Conservation (phyloP, 1,140 invertebrate genomes). For the Andrena cerasifolii region DNA sequence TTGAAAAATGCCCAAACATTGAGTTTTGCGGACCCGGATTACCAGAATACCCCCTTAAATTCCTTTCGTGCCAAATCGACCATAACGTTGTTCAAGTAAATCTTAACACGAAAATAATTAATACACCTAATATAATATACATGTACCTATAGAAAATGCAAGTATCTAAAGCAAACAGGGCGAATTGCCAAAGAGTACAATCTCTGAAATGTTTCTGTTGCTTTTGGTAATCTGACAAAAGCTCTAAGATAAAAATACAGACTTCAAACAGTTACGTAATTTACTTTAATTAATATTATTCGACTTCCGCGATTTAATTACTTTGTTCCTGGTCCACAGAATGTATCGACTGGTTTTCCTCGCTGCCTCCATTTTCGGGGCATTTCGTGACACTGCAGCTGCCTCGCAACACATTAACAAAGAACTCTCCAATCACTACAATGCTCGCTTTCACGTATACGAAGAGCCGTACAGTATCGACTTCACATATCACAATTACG, state of each 20-base stretch:
- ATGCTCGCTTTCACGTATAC: slow-evolving; percentile 74
- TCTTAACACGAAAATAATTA: no score
- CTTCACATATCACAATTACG: slow-evolving; percentile 95
- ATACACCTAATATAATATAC: neutral
- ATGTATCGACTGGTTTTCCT: slow-evolving; percentile 53
- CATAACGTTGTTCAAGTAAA: no score
- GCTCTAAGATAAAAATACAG: no score
- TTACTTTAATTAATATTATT: neutral
- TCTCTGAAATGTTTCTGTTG: no score
- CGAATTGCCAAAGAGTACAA: no score
- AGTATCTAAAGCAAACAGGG: no score
- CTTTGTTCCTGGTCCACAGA: slow-evolving; percentile 33
- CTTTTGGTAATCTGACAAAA: no score
- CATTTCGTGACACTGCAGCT: slow-evolving; percentile 28
- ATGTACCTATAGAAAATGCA: neutral
- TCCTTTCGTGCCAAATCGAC: no score
- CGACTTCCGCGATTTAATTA: neutral
- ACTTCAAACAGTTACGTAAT: no score
- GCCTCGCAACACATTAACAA: slow-evolving; percentile 58
- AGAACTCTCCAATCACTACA: slow-evolving; percentile 73
- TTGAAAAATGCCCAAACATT: no score
- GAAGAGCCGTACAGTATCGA: slow-evolving; percentile 84
- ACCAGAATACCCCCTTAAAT: no score
- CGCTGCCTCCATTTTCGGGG: slow-evolving; percentile 35
- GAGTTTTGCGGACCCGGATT: no score